A percentile compares a stretch with the other conserved stretches of the same genome.
phyloP scores from a whole-genome alignment of 1,140 invertebrate species.

The Drosophila equinoxialis region DNA sequence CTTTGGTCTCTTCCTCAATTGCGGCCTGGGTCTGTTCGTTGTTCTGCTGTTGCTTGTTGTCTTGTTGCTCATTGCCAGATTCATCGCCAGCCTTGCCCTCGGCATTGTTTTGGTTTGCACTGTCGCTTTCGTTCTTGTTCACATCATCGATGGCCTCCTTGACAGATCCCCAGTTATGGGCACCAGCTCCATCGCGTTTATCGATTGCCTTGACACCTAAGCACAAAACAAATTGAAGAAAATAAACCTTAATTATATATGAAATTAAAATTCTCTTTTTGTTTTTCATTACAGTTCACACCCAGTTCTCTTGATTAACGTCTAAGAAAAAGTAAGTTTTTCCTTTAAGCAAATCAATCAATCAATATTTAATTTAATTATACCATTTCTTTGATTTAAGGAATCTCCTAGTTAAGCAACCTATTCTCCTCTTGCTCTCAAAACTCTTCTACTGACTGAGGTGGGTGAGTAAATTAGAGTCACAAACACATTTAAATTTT shows the following conservation, averaged over 20 bases:
- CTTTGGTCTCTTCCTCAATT: conserved; percentile 89
- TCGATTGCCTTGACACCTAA: conserved; percentile 94
- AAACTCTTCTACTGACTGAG: too few relatives aligned
- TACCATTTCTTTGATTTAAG: too few relatives aligned
- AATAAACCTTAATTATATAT: neutral
- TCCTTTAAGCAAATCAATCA: too few relatives aligned
- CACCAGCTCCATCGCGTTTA: conserved; percentile 96
- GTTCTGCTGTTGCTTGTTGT: conserved; percentile 52
- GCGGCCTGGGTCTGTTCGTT: conserved; percentile 83
- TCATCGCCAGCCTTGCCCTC: conserved; percentile 70
- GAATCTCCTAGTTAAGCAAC: too few relatives aligned
- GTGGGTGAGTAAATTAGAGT: too few relatives aligned
- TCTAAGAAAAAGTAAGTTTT: too few relatives aligned
- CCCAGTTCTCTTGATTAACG: too few relatives aligned
- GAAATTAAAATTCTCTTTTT: neutral
- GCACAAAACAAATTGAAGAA: neutral
- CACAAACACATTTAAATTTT: too few relatives aligned
- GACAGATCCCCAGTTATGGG: conserved; percentile 97
- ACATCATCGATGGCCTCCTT: conserved; percentile 93
- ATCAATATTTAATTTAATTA: too few relatives aligned
- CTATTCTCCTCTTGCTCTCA: too few relatives aligned
- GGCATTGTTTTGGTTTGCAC: conserved; percentile 73
- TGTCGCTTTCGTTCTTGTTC: conserved; percentile 84
- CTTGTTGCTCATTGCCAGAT: conserved; percentile 83
- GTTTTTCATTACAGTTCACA: neutral